Percentiles rank a stretch among this genome's conserved stretches.
phyloP scores from a whole-genome alignment of 2,888 invertebrate species.

The Coenonympha arcania region DNA sequence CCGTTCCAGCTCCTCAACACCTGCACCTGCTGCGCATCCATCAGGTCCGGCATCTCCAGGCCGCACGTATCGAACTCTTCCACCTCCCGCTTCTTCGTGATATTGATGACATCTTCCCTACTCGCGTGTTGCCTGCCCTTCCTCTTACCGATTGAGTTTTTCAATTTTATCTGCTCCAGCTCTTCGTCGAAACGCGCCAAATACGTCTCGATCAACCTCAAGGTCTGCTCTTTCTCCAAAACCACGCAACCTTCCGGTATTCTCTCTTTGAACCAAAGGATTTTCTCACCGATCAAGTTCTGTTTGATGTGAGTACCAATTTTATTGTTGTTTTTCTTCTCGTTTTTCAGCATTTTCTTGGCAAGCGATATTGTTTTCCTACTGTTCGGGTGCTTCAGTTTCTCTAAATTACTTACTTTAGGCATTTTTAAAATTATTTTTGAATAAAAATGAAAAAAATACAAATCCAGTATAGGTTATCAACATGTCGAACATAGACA shows the following conservation, averaged over 20 bases:
- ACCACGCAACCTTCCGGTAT: constrained; percentile 70
- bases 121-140: constrained; percentile 85
- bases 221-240: constrained; percentile 76
- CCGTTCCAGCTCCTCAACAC: constrained; percentile 79
- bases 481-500: too few relatives aligned
- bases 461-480: neutral
- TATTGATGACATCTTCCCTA: constrained; percentile 83
- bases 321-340: constrained; percentile 76
- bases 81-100: constrained; percentile 81
- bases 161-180: constrained; percentile 83
- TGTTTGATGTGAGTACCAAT: constrained; percentile 80
- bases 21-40: constrained; percentile 74
- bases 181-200: constrained; percentile 80
- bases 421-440: constrained; percentile 48
- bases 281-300: constrained; percentile 82
- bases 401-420: constrained; percentile 58
- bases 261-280: constrained; percentile 83
- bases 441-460: neutral
- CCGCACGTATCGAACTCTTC: constrained; percentile 85
- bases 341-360: constrained; percentile 79
- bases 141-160: constrained; percentile 83
- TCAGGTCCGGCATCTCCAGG: constrained; percentile 83
- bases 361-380: constrained; percentile 83
- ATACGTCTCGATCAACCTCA: constrained; percentile 74
- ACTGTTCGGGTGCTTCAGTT: constrained; percentile 88